Base-by-base conservation (phyloP, 1,140 invertebrate species). In the Macrocentrus cingulum region DNA sequence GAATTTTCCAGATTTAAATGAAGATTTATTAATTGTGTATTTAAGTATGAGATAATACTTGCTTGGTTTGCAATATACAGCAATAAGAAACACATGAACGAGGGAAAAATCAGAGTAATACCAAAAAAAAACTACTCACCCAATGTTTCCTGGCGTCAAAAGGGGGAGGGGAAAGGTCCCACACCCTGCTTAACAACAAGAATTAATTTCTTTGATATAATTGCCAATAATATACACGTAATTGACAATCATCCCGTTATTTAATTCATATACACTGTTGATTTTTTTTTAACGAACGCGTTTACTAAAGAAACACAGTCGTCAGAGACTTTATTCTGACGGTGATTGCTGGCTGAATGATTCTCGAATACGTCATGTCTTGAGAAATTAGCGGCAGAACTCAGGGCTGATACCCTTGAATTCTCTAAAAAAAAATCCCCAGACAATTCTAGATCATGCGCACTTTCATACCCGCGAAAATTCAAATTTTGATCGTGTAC, bases 141-240 rank as follows among this genome's bases (percentile, higher is more conserved):
- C 49, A 59, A 50, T 45, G 56, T 42, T 51, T 59, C 39, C 48
- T 59, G 25, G 55, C 49, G 49, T 59, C 56, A 49, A 49, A 34
- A 32, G 46, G 9, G 25, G 9, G 25, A 32, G 46, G 46, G 46
- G 54, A 48, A 25, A 23, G 45, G 48, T 22, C 48, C 56, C 48
- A 58, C 56, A 58, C 56, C 56, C 56, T 51, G 34, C 39, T 41
- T 48, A 51, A 37, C 20, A 34, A 39, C 41, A 13, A 34, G 15
- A n/a, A 34, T 1, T 22, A 13, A 39, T 15, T 48, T 8, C 9
- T 39, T 34, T 34, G 5, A 22, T 19, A 45, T 15, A 36, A 50
- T 18, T 50, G 13, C 18, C 29, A 8, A 8, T 34, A 7, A 0
- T 34, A 50, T 18, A n/a, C n/a, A n/a, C 18, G 13, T 36, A 13